These are phyloP conservation scores for Drosophila virilis DNA, from an alignment of 1,140 invertebrate species.

Conservation along the genomic window DNA sequence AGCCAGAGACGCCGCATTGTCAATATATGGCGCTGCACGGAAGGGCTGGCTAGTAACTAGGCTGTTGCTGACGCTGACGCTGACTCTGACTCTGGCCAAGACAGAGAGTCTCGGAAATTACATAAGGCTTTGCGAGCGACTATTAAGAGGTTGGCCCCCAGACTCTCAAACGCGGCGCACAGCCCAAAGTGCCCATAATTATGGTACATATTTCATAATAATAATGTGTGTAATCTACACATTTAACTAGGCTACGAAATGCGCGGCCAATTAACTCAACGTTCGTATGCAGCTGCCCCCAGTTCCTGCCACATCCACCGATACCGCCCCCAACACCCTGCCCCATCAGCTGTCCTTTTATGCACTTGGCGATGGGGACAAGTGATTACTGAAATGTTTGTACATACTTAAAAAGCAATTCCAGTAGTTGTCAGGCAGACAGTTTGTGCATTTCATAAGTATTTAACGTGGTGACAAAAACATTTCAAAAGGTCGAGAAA, in stretches of 20 bases:
- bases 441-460: slow-evolving; percentile 17
- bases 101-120: slow-evolving; percentile 45
- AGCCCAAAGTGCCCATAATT: slow-evolving; percentile 65
- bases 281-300: neutral
- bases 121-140: slow-evolving; percentile 59
- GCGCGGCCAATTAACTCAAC: slow-evolving; percentile 50
- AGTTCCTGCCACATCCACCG: no score
- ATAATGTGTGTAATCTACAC: slow-evolving; percentile 78
- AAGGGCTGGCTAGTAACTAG: neutral
- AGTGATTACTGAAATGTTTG: slow-evolving; percentile 49
- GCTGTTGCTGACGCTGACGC: no score
- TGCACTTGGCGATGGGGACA: slow-evolving; percentile 1
- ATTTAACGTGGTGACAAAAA: no score
- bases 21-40: slow-evolving; percentile 40
- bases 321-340: neutral
- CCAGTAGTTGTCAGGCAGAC: slow-evolving; percentile 36
- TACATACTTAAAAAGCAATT: slow-evolving; percentile 60
- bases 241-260: slow-evolving; percentile 64
- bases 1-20: slow-evolving; percentile 42
- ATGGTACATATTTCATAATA: slow-evolving; percentile 78
- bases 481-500: no score
- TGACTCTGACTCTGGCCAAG: no score
- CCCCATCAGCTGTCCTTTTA: slow-evolving; percentile 5
- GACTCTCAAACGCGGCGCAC: slow-evolving; percentile 19
- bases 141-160: slow-evolving; percentile 69